Conservation (phyloP, 2,113 vertebrate genomes). For the Rhodinocichla rosea region DNA sequence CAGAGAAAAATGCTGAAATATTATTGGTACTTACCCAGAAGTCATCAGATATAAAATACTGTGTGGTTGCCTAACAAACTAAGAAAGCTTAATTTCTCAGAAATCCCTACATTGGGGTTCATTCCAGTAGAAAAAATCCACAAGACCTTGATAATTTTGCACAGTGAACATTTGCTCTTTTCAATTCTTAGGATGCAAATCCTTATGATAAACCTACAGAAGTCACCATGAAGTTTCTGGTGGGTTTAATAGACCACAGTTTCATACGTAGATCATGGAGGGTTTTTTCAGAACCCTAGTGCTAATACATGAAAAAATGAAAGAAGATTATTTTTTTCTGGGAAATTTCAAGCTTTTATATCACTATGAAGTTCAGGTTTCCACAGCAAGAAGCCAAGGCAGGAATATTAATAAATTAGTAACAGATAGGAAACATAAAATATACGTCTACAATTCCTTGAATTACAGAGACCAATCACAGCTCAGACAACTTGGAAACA, state of each 20-base stretch:
- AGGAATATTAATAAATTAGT: neutral
- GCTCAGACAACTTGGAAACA: neutral
- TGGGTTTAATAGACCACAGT: neutral
- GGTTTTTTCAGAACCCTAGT: neutral
- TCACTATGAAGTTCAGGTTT: neutral
- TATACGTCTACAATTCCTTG: neutral
- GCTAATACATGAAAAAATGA: neutral
- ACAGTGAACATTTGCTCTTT: neutral
- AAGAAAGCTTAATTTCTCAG: neutral
- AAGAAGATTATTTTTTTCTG: neutral
- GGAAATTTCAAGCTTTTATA: neutral
- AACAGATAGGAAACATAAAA: neutral
- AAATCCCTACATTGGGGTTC: neutral
- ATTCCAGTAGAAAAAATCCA: neutral
- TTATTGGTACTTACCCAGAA: neutral
- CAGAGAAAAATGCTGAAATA: neutral
- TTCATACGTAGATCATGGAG: neutral
- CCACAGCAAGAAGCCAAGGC: neutral
- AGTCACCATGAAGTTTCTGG: neutral
- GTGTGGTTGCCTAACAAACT: neutral
- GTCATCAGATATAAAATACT: neutral
- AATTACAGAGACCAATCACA: neutral
- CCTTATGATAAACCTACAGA: neutral
- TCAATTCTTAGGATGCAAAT: neutral
- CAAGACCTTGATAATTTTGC: neutral